Base-by-base conservation (phyloP, 2,797 vertebrate genomes). In the Clangula hyemalis region DNA sequence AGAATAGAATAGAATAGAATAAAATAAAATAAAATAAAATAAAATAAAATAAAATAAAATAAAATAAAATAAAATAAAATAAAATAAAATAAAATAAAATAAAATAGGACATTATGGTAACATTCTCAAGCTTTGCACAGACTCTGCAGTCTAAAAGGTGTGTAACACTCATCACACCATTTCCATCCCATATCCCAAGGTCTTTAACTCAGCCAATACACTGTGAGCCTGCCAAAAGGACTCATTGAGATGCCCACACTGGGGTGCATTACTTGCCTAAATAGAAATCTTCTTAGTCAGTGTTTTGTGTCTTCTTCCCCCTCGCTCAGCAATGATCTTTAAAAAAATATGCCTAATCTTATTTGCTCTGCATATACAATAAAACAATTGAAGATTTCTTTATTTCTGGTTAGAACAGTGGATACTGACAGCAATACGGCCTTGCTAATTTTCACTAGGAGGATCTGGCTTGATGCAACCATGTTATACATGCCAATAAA, bases 381-480 rank as follows among this genome's bases (percentile, higher is more conserved):
- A 45, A 36, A 77, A 14, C 57, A 83, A 65, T 19, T 20, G 34
- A 82, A 83, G 56, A 68, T 73, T 64, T 64, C 20, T 65, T 64
- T 47, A n/a, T 90, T 85, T 90, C 45, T 90, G 36, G 32, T 76
- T 69, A 41, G 73, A 85, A 38, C 58, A 75, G 65, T 21, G 70
- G 82, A 36, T 69, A 65, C 53, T 76, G 39, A 61, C 87, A 56
- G 64, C 57, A 82, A 13, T 0, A 41, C 12, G 77, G 38, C 28
- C 85, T 85, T 80, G 30, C 58, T 85, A n/a, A 38, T 72, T 93
- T 87, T 69, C 78, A 28, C 69, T n/a, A 83, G 60, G 88, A 85
- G 84, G 22, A n/a, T 72, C 4, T 91, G 69, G 34, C 72, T 89
- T 77, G 70, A 30, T 15, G 90, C 78, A 93, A 77, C 78, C 73